Base-by-base conservation (phyloP, 2,113 vertebrate genomes). In the Gobiocypris rarus region DNA sequence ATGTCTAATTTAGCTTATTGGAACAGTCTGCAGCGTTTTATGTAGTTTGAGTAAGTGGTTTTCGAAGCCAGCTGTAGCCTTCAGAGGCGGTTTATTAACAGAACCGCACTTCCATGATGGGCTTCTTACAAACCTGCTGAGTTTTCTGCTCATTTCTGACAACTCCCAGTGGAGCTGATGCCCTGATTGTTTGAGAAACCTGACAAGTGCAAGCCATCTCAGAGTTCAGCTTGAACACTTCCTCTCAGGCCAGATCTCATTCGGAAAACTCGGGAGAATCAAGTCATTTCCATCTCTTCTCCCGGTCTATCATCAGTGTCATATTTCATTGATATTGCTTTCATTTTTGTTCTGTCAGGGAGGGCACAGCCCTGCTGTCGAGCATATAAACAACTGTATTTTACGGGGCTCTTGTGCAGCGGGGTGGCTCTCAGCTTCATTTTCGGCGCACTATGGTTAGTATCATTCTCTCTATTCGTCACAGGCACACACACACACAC, bases 311-410 rank as follows among this genome's bases (percentile, higher is more conserved):
- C 88, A 89, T 87, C 87, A 81, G 88, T 86, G 87, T 88, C 87
- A 88, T 90, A 87, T 89, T 89, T 88, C 89, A 90, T 89, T 87
- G 58, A 86, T 90, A 88, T 87, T 81, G 86, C 84, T 89, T 90
- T 89, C 88, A 87, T 91, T 91, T 86, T 83, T 82, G 76, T 69
- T 70, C 86, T 79, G 88, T 90, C 88, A 81, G 84, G 59, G 67
- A 86, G 81, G 65, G 86, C 86, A 88, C 84, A 85, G 86, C 74
- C 73, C 26, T 31, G 83, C 81, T 86, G 71, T 83, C 69, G 70
- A 80, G 84, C 86, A 80, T 78, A 81, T 87, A 86, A 86, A 89
- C 90, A 88, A 79, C 83, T 84, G 82, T 88, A 89, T 87, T 87
- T 86, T 86, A 89, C 84, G 10, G 52, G 73, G 19, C 83, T 81